These are phyloP conservation scores for Callyntrura guangdongensis DNA, from an alignment of 2,888 invertebrate genomes.

Conservation along the genomic window DNA sequence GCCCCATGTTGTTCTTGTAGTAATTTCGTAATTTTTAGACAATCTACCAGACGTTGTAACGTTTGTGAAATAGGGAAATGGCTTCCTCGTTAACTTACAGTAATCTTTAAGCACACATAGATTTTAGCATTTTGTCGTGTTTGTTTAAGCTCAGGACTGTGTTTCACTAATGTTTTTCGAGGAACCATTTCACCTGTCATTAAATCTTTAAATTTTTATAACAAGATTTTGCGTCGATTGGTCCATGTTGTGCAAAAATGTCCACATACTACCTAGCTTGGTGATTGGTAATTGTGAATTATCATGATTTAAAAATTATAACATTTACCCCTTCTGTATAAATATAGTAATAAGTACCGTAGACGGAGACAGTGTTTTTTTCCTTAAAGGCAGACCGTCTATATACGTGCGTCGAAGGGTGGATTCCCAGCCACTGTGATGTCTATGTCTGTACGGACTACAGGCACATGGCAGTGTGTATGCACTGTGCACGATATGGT, in stretches of 20 bases:
- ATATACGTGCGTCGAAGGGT: slow-evolving; percentile 37
- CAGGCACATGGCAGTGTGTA: slow-evolving; percentile 54
- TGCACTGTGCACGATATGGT: not conserved
- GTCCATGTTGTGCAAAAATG: too few relatives aligned
- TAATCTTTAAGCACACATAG: slow-evolving; percentile 37
- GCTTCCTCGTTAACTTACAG: not conserved
- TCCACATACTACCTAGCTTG: too few relatives aligned
- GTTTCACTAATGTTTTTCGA: not conserved
- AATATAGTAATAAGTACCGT: not conserved
- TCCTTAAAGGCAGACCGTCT: slow-evolving; percentile 66
- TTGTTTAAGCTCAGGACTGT: not conserved
- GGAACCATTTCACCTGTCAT: too few relatives aligned
- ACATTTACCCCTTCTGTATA: not conserved
- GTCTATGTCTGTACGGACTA: not conserved
- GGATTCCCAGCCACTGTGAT: slow-evolving; percentile 68
- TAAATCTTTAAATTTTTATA: too few relatives aligned
- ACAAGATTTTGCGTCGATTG: too few relatives aligned
- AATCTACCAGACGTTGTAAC: not conserved
- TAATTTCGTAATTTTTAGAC: not conserved
- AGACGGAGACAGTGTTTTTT: slow-evolving; percentile 48
- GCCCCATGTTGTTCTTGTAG: not conserved
- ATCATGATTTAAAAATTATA: too few relatives aligned
- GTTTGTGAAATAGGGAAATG: slow-evolving; percentile 38
- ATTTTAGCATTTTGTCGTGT: not conserved
- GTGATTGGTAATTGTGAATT: too few relatives aligned